phyloP scores from a whole-genome alignment of 1,140 invertebrate species.

The Diploscapter pachys region DNA sequence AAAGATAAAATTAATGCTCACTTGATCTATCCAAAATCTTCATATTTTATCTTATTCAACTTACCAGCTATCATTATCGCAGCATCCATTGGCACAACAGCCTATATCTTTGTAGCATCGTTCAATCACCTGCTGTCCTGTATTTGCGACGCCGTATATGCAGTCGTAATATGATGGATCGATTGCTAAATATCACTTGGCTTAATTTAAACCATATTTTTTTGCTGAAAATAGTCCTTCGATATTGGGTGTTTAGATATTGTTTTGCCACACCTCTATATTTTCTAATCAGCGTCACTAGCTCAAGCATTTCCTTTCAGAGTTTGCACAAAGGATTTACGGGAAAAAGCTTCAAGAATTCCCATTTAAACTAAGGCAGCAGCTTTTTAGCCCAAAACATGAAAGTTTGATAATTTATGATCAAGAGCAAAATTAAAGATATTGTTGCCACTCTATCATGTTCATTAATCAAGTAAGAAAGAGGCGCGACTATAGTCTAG shows the following conservation, averaged over 20 bases:
- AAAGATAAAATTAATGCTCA: too few species aligned
- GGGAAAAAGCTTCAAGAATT: constrained; percentile 7
- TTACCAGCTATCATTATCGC: constrained; percentile 29
- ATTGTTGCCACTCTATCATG: too few species aligned
- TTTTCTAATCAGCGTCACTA: not conserved
- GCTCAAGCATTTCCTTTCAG: not conserved
- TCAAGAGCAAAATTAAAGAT: too few species aligned
- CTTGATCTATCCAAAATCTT: too few species aligned
- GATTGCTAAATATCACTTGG: constrained; percentile 26
- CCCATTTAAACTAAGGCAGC: too few species aligned
- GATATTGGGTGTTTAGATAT: not conserved
- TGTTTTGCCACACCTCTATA: not conserved
- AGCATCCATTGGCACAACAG: constrained; percentile 35
- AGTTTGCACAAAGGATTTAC: not conserved
- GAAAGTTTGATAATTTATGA: too few species aligned
- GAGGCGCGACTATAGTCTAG: too few species aligned
- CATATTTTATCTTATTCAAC: not conserved
- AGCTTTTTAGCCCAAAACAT: too few species aligned
- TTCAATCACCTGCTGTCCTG: constrained; percentile 24
- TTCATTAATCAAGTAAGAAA: too few species aligned
- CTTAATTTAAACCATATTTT: not conserved
- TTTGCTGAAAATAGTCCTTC: not conserved
- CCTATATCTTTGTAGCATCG: constrained; percentile 39
- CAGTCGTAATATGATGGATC: constrained; percentile 41
- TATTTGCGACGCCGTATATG: constrained; percentile 36